phyloP scores from a whole-genome alignment of 2,888 invertebrate species.

The Pasiphila rectangulata region DNA sequence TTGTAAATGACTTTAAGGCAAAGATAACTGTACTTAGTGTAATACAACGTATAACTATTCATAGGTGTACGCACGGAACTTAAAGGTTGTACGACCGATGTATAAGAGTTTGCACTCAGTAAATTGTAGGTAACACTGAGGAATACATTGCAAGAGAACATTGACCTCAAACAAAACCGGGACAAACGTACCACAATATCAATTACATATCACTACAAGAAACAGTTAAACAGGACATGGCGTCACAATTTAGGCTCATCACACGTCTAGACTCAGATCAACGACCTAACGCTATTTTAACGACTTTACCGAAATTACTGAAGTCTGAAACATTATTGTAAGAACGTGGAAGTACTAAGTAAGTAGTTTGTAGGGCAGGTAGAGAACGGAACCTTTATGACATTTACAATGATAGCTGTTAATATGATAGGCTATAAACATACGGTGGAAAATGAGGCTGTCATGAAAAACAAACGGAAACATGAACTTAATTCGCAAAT shows the following conservation, averaged over 20 bases:
- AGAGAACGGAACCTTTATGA: constrained; percentile 19
- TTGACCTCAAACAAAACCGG: no score
- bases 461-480: not conserved
- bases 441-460: not conserved
- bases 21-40: no score
- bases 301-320: constrained; percentile 36
- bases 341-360: constrained; percentile 27
- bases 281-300: constrained; percentile 44
- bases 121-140: no score
- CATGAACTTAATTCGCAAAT: no score
- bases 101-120: no score
- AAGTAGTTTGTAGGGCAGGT: constrained; percentile 15
- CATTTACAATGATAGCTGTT: constrained; percentile 2
- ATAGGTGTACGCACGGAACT: no score
- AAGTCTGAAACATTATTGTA: constrained; percentile 34
- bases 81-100: not conserved
- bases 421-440: constrained; percentile 17
- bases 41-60: no score
- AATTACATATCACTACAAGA: not conserved
- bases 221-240: constrained; percentile 2
- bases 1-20: no score
- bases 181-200: not conserved
- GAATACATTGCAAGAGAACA: no score
- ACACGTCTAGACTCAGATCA: constrained; percentile 40
- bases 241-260: constrained; percentile 5